Evolutionary conservation across 1,140 invertebrate genomes (phyloP).

Genomic region (Andricus grossulariae): DNA sequence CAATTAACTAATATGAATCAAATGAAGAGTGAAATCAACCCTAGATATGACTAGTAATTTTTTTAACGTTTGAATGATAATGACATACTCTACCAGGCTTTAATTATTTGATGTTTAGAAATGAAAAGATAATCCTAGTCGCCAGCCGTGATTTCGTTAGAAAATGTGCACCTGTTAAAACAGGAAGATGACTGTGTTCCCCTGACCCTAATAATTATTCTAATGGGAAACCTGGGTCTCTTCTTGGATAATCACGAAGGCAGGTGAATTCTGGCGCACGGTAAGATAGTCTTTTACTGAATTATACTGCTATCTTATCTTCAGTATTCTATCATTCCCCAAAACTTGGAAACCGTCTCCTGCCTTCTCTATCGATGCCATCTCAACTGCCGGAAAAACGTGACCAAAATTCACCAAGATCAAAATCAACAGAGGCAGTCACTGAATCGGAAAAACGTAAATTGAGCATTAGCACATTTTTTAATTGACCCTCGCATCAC

Average conservation of each 20-base stretch:
- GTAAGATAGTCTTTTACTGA: neutral
- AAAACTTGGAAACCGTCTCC: conserved; percentile 20
- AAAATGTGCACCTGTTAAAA: conserved; percentile 41
- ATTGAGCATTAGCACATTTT: neutral
- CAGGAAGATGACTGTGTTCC: conserved; percentile 35
- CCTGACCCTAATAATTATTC: conserved; percentile 54
- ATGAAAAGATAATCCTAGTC: conserved; percentile 32
- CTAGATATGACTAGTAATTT: too few relatives aligned
- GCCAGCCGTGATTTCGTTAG: conserved; percentile 54
- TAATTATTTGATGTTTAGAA: too few relatives aligned
- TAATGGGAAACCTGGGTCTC: conserved; percentile 51
- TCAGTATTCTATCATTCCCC: neutral
- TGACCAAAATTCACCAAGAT: conserved; percentile 11
- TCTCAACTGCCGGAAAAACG: conserved; percentile 17
- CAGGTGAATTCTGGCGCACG: conserved; percentile 31
- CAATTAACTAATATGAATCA: too few relatives aligned
- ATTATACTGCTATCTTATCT: conserved; percentile 27
- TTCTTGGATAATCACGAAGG: conserved; percentile 45
- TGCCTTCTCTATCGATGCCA: conserved; percentile 5
- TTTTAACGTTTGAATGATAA: too few relatives aligned
- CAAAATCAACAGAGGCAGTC: conserved; percentile 10
- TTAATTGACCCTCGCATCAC: conserved; percentile 17
- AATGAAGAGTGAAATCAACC: too few relatives aligned
- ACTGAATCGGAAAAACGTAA: neutral
- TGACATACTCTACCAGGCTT: too few relatives aligned